Evolutionary conservation across 2,888 invertebrate genomes (phyloP), one percentile per base, ranked within the genome.

Genomic region (Oscheius sp.): DNA sequence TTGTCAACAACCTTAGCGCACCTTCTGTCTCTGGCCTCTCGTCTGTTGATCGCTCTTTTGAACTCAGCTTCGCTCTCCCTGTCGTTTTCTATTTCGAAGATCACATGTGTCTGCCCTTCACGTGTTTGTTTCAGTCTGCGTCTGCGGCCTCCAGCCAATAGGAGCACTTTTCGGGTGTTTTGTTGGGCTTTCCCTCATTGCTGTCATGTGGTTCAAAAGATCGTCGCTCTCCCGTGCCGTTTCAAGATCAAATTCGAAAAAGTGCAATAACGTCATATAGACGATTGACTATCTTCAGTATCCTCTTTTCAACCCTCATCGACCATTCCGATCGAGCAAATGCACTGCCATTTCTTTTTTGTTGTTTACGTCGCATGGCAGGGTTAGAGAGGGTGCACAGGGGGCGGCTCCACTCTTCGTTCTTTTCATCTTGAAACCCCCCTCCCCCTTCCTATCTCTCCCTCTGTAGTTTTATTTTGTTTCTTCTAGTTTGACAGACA

Each of bases 61-160:
- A 41, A 20, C n/a, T 41, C 41, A 36, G 36, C 36, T 14, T 36
- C 36, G 8, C 5, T 41, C 41, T 41, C 41, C 12, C 41, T 20
- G 41, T 54, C 36, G 54, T 30, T 33, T 17, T 17, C 33, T 54
- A 54, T 54, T 54, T n/a, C 54, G 54, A 24, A 54, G 54, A 54
- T 54, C 54, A 33, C 54, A 20, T n/a, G 54, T 32, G 54, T 6
- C 24, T 54, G 54, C 54, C 54, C 54, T 54, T 54, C 54, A 54
- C 54, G 54, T 54, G 54, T 32, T 32, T 32, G n/a, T 30, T 51
- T 54, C 33, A 4, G 54, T 50, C 50, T 50, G n/a, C 28, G 50
- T 28, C n/a, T 26, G 33, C 54, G 17, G 33, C 54, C 28, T 12
- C 20, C 28, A 54, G 54, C 32, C 33, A 54, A n/a, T 36, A n/a